Evolutionary conservation across 2,888 invertebrate species (phyloP), one percentile per base, ranked within the genome.

Genomic region (Dasysyrphus tricinctus): DNA sequence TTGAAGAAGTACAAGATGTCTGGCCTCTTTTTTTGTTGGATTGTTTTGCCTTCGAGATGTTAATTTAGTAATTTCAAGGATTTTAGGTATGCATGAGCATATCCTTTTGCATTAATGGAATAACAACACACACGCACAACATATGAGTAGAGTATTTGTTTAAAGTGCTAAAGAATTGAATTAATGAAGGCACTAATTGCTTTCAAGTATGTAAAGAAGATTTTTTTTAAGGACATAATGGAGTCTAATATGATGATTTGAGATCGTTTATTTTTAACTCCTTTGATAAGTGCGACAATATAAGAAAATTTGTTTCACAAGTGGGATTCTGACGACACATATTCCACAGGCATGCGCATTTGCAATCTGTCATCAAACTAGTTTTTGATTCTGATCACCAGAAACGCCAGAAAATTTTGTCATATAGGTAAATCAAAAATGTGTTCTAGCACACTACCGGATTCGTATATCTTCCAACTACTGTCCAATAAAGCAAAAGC

Each of bases 61-160:
- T 82, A 86, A 85, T 81, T 81, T 67, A 82, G 74, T 65, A 86
- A 78, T 86, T 86, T 86, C 82, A 86, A 79, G 82, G 78, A 86
- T 65, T 82, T 81, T 86, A 75, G 86, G 34, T 54, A 86, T 72
- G 72, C 78, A 39, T 11, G 24, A 24, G 19, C 37, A 74, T 57
- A 77, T 74, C 81, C 74, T 79, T 69, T 37, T 61, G 67, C 11
- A 56, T 61, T 32, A 61, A 34, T 34, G 29, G 47, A 57, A 77
- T 49, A 57, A 34, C 24, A 37, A 49, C 5, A 67, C 8, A 51
- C 59, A 9, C 3, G 37, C 5, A 49, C 0, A 14, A 42, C 14
- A 19, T 24, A n/a, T 24, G 42, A 34, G 11, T 57, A 16, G 5
- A 16, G 34, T 34, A 6, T n/a, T n/a, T 57, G 11, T 34, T 37